Evolutionary conservation across 2,888 invertebrate genomes (phyloP).

Genomic region (Acrocera orbiculus): DNA sequence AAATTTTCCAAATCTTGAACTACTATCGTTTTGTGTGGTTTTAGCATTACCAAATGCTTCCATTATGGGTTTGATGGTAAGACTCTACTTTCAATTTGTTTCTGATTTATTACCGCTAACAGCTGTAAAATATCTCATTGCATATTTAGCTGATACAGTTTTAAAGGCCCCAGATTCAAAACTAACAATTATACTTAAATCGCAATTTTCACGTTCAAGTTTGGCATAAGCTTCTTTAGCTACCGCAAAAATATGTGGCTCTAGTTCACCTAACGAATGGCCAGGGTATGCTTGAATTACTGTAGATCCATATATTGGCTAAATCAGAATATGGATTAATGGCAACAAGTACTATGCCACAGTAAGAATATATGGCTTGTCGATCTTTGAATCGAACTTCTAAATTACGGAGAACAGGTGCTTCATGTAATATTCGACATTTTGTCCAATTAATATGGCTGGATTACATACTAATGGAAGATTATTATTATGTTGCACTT

Average conservation of each 20-base stretch:
- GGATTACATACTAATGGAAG: constrained; percentile 89
- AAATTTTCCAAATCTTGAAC: constrained; percentile 91
- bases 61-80: constrained; percentile 95
- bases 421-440: constrained; percentile 97
- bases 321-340: constrained; percentile 95
- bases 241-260: constrained; percentile 97
- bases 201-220: constrained; percentile 63
- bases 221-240: constrained; percentile 97
- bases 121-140: constrained; percentile 95
- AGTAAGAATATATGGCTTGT: constrained; percentile 93
- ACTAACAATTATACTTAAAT: constrained; percentile 79
- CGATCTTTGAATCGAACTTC: constrained; percentile 80
- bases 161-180: constrained; percentile 98
- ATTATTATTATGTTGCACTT: constrained; percentile 48
- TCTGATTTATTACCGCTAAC: constrained; percentile 82
- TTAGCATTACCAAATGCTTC: constrained; percentile 99
- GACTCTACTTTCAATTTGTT: constrained; percentile 87
- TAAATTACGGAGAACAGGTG: constrained; percentile 87
- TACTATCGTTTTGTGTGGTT: constrained; percentile 95
- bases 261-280: constrained; percentile 85
- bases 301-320: constrained; percentile 84
- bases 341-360: constrained; percentile 95
- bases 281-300: constrained; percentile 91
- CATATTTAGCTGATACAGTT: constrained; percentile 96
- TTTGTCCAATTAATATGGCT: constrained; percentile 87